Conservation (phyloP, 2,797 vertebrate species). For the Phoxinus dragarum region DNA sequence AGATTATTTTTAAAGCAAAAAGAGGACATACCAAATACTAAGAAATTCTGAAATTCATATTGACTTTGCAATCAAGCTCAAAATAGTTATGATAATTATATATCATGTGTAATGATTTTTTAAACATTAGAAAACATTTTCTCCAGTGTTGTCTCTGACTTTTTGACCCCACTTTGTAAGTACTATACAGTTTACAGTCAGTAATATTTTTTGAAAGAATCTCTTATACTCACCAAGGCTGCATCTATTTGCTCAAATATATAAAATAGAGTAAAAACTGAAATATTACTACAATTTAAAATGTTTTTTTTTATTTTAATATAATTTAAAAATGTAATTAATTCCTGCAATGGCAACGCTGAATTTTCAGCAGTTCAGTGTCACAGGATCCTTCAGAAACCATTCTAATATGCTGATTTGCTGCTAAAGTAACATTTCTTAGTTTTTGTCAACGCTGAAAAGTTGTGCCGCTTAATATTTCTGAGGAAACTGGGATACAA, state of each 20-base stretch:
- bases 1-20: background rate
- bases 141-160: background rate
- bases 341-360: background rate
- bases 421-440: background rate
- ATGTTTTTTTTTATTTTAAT: background rate
- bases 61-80: background rate
- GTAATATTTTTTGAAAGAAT: no score
- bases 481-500: background rate
- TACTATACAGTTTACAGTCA: background rate
- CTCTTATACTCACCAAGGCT: background rate
- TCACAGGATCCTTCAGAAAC: background rate
- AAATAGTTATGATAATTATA: background rate
- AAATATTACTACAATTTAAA: background rate
- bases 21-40: background rate
- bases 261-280: background rate
- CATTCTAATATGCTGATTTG: background rate
- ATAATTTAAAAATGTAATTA: background rate
- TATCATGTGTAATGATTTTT: background rate
- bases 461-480: background rate
- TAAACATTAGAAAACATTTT: background rate
- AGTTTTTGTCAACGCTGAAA: background rate
- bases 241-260: background rate
- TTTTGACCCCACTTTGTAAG: background rate
- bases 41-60: background rate
- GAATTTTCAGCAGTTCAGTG: background rate